phyloP scores from a whole-genome alignment of 2,888 invertebrate species.

The Emmelina monodactyla region DNA sequence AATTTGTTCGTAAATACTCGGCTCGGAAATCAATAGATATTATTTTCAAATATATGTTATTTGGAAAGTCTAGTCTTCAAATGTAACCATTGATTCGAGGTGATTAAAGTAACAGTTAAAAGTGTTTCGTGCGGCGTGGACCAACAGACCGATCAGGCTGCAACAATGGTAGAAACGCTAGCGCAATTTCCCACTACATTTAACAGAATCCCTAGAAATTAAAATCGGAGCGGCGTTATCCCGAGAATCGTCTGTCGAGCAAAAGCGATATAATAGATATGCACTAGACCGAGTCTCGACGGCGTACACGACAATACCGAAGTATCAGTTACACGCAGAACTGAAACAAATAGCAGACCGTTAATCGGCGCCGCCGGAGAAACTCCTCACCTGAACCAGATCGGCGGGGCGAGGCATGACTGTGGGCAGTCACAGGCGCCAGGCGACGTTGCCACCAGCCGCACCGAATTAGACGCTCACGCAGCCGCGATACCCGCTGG shows the following conservation, averaged over 20 bases:
- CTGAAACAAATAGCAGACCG: conserved; percentile 55
- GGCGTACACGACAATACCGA: conserved; percentile 48
- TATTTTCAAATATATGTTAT: no score
- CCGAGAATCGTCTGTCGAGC: conserved; percentile 40
- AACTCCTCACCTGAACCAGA: conserved; percentile 48
- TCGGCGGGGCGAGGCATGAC: conserved; percentile 27
- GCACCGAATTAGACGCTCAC: conserved; percentile 44
- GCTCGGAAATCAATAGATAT: no score
- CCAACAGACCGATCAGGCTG: no score
- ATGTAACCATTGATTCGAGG: no score
- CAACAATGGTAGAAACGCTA: no score
- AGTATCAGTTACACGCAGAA: conserved; percentile 53
- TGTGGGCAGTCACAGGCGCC: conserved; percentile 15
- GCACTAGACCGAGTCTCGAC: conserved; percentile 54
- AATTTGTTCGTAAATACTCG: background rate
- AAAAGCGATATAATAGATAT: conserved; percentile 53
- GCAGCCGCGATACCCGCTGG: conserved; percentile 41
- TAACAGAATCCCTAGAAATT: no score
- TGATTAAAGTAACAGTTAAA: no score
- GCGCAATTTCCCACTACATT: no score
- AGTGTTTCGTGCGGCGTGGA: no score
- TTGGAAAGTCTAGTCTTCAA: no score
- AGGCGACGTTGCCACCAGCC: background rate
- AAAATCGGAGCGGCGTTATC: conserved; percentile 48
- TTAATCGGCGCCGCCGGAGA: conserved; percentile 55